phyloP scores from a whole-genome alignment of 1,140 invertebrate species.

The Chironomus striatipennis region DNA sequence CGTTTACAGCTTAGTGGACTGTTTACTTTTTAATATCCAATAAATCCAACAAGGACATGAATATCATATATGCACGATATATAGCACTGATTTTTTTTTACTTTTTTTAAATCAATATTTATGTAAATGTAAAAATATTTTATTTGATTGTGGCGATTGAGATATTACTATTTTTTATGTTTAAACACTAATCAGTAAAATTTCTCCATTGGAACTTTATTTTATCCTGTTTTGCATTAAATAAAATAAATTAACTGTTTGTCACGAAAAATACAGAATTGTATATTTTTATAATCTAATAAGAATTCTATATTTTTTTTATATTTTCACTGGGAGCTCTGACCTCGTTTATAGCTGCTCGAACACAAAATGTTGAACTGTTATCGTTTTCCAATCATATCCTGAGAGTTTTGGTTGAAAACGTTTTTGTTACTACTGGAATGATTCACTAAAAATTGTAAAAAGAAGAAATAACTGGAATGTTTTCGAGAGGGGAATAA shows the following conservation, averaged over 20 bases:
- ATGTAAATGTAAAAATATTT: neutral
- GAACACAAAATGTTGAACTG: neutral
- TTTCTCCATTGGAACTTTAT: neutral
- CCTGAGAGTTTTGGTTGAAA: neutral
- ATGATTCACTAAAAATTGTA: no score
- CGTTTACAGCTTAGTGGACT: neutral
- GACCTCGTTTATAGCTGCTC: neutral
- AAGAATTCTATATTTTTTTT: neutral
- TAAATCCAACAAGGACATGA: neutral
- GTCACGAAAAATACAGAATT: neutral
- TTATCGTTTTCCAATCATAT: slow-evolving; percentile 14
- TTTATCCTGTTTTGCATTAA: neutral
- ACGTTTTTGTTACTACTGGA: no score
- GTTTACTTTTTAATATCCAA: neutral
- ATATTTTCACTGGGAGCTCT: neutral
- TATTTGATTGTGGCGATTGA: neutral
- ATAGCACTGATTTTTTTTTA: neutral
- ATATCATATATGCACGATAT: neutral
- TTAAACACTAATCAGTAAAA: neutral
- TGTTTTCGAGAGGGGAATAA: no score
- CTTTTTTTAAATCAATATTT: neutral
- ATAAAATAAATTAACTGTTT: neutral
- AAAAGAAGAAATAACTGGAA: no score
- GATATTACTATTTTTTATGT: neutral
- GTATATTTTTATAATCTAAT: neutral